Evolutionary conservation across 2,888 invertebrate species (phyloP).

Genomic region (Aphrophora alni): DNA sequence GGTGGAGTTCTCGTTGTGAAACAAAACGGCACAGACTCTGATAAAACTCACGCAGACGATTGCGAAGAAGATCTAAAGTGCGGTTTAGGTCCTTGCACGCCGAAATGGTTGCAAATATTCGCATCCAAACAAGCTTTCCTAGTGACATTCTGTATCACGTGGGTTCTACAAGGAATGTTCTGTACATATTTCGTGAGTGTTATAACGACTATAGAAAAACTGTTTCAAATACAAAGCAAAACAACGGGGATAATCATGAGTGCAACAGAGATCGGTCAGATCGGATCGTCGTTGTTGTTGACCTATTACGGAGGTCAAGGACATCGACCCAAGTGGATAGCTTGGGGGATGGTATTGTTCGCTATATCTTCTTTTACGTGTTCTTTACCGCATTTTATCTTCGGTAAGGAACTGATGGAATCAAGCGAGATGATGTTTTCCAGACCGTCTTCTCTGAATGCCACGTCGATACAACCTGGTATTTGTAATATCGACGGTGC

Average conservation of each 20-base stretch:
- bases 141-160: slow-evolving; percentile 85
- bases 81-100: slow-evolving; percentile 81
- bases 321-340: slow-evolving; percentile 92
- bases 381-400: slow-evolving; percentile 86
- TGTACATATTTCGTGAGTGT: slow-evolving; percentile 94
- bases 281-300: slow-evolving; percentile 84
- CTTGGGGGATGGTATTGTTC: slow-evolving; percentile 86
- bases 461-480: slow-evolving; percentile 38
- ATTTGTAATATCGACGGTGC: slow-evolving; percentile 42
- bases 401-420: slow-evolving; percentile 74
- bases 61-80: slow-evolving; percentile 66
- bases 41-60: not conserved
- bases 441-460: slow-evolving; percentile 39
- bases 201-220: slow-evolving; percentile 90
- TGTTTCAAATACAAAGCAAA: slow-evolving; percentile 90
- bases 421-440: slow-evolving; percentile 55
- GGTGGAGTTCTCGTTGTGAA: slow-evolving; percentile 19
- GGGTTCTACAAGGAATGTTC: slow-evolving; percentile 87
- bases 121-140: slow-evolving; percentile 90
- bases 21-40: slow-evolving; percentile 25
- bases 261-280: slow-evolving; percentile 92
- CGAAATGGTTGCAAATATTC: slow-evolving; percentile 76
- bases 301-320: slow-evolving; percentile 92
- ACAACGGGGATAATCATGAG: slow-evolving; percentile 89
- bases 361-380: slow-evolving; percentile 86